phyloP scores from a whole-genome alignment of 2,113 vertebrate genomes.

The Noturus placidus region DNA sequence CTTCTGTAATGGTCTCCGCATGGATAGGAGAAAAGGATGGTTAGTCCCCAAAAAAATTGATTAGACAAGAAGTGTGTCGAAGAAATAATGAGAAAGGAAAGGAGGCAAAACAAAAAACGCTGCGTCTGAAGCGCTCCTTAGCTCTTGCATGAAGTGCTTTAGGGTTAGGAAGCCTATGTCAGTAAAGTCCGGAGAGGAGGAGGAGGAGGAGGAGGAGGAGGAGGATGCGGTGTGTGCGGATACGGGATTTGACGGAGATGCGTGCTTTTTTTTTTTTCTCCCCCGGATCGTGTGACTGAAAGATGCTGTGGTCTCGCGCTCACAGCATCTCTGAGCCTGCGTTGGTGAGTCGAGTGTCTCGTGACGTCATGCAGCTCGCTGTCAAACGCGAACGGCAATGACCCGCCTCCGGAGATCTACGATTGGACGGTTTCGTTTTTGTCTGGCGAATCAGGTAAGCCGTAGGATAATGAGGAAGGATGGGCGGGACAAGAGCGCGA shows the following conservation, averaged over 20 bases:
- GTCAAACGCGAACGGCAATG: constrained; percentile 52
- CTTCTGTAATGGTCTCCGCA: constrained; percentile 66
- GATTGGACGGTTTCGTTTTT: constrained; percentile 65
- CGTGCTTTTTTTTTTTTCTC: constrained; percentile 47
- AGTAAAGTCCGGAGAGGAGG: constrained; percentile 54
- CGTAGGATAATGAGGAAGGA: constrained; percentile 58
- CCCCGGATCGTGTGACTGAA: constrained; percentile 61
- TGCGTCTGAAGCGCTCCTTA: constrained; percentile 57
- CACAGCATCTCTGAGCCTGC: constrained; percentile 78
- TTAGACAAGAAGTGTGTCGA: constrained; percentile 51
- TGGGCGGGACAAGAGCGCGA: constrained; percentile 51
- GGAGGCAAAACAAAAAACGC: constrained; percentile 49
- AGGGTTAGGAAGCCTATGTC: constrained; percentile 44
- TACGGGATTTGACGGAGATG: constrained; percentile 60
- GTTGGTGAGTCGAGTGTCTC: constrained; percentile 68
- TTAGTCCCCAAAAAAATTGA: constrained; percentile 34
- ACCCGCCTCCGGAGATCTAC: constrained; percentile 54
- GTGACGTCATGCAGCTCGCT: constrained; percentile 69
- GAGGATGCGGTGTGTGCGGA: constrained; percentile 34
- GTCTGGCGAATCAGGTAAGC: constrained; percentile 48
- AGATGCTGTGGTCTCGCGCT: constrained; percentile 79
- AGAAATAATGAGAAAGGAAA: constrained; percentile 54
- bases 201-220: neutral
- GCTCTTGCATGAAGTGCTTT: constrained; percentile 55
- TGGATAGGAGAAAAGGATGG: constrained; percentile 13